Evolutionary conservation across 2,888 invertebrate genomes (phyloP), one percentile per base, ranked within the genome.

Genomic region (Merodon equestris): DNA sequence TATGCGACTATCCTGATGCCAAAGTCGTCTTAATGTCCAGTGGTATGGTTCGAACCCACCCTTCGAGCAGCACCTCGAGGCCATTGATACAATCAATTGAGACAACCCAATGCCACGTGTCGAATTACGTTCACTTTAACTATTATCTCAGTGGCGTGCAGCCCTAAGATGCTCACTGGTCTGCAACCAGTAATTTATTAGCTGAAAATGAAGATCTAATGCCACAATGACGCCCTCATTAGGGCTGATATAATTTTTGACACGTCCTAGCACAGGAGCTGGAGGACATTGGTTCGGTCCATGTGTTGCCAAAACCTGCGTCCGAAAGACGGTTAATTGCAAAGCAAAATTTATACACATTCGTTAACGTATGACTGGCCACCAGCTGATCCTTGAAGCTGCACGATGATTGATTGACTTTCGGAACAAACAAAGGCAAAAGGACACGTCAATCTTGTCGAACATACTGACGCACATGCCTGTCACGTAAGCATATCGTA

Each of bases 401-500:
- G 14, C 19, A 27, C 19, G 9, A 48, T 70, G 57, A 75, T 75
- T 75, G 63, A 75, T 58, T 63, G 64, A 53, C 44, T 60, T 70
- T 67, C n/a, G 27, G 48, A 47, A 12, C 36, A 13, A 19, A 27
- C 27, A 27, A 18, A 19, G 48, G 7, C 36, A 27, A n/a, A 34
- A 18, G 38, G n/a, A n/a, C 34, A 42, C 54, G 34, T 9, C 18
- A 36, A 17, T 3, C 45, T 19, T 15, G 45, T 47, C 10, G 58
- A 14, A 13, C 14, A 36, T n/a, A n/a, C n/a, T n/a, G n/a, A n/a
- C n/a, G n/a, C n/a, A 50, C 12, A 71, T 64, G 71, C 66, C 38
- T 45, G 72, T 71, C 76, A 76, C 76, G 76, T 76, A 72, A 50
- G 56, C 44, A 51, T 50, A 61, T 76, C 72, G 76, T 76, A 71